Evolutionary conservation across 2,113 vertebrate genomes (phyloP), one percentile per base, ranked within the genome.

Genomic region (Notothenia rossii): DNA sequence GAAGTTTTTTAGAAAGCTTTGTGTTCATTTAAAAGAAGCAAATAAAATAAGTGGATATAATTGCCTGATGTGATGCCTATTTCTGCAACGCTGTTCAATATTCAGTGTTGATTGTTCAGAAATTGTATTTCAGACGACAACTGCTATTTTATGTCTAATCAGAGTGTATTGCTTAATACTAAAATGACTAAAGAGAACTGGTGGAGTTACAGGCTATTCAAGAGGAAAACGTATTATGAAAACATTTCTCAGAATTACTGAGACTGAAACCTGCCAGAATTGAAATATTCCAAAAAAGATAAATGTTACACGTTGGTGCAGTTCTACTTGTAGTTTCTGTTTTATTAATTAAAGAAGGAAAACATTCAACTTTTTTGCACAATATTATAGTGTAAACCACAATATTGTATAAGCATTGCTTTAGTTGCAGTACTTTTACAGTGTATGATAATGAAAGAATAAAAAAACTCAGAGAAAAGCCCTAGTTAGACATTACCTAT

Each of bases 11-110:
- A 6, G 6, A 20, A 58, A 64, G n/a, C 25, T 43, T 55, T 54
- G 14, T 48, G 17, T 50, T 29, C 10, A 61, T 49, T 56, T 64
- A 13, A 64, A 64, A 20, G 20, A 53, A 65, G 46, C 45, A 65
- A 79, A 74, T 14, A 51, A 29, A 75, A 70, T 22, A 68, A 50
- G 8, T 63, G 43, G 43, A 56, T 33, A 7, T 43, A 56, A 56
- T 15, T 68, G 55, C 43, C 4, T 15, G 33, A n/a, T 50, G 40
- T 17, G 50, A 51, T 64, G 25, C n/a, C 59, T 69, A 36, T 9
- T 20, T 18, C 20, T 65, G 49, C 67, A 36, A 7, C 40, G 18
- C 20, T 59, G n/a, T 72, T 61, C n/a, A 43, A 61, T 49, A 66
- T 15, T 40, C 29, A 20, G 17, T 48, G 36, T 14, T 65, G 53